phyloP scores from a whole-genome alignment of 2,888 invertebrate species.

The Eutolmus rufibarbis region DNA sequence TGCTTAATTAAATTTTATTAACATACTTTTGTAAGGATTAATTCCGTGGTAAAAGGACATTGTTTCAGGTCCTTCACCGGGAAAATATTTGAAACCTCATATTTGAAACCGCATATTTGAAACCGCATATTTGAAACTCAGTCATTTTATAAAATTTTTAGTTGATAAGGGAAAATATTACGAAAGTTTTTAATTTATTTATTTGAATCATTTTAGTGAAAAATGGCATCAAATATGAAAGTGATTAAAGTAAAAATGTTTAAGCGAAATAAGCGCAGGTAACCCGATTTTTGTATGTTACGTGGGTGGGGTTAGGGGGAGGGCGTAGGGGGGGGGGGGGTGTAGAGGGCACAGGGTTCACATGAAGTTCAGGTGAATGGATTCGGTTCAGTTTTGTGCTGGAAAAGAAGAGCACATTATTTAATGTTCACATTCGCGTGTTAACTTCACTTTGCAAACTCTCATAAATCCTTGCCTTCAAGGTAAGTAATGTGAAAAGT shows the following conservation, averaged over 20 bases:
- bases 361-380: background rate
- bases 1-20: too few species aligned
- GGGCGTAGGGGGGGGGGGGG: background rate
- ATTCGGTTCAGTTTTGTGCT: background rate
- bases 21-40: too few species aligned
- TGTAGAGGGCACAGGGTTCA: background rate
- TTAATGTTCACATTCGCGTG: constrained; percentile 32
- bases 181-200: too few species aligned
- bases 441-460: constrained; percentile 33
- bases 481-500: constrained; percentile 33
- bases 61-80: too few species aligned
- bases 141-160: too few species aligned
- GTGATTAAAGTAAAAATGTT: background rate
- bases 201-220: background rate
- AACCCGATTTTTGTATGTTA: background rate
- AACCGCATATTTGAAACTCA: too few species aligned
- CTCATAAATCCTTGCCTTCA: constrained; percentile 30
- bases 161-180: too few species aligned
- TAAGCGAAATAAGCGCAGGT: background rate
- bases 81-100: too few species aligned
- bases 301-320: background rate
- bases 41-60: too few species aligned
- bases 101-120: too few species aligned
- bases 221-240: background rate
- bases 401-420: background rate